Conservation (phyloP, 2,888 invertebrate species). For the Eilema sororculum region DNA sequence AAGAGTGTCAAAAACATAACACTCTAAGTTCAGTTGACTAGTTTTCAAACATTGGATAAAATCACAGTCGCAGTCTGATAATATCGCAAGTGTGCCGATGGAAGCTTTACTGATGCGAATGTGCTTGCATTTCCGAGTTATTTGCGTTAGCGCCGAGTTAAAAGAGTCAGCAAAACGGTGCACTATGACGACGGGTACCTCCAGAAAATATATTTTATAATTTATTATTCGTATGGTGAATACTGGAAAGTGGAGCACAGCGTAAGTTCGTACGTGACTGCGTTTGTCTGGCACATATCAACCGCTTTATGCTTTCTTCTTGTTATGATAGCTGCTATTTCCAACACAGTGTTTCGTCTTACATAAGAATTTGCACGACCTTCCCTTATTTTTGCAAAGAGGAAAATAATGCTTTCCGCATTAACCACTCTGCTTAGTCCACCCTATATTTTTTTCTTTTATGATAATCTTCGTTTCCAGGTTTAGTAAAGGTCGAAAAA, state of each 20-base stretch:
- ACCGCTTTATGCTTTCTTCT: constrained; percentile 68
- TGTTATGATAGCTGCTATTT: constrained; percentile 63
- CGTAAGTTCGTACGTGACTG: constrained; percentile 78
- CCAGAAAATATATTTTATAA: constrained; percentile 72
- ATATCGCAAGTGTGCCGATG: constrained; percentile 42
- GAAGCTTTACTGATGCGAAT: constrained; percentile 33
- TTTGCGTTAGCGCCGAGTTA: constrained; percentile 44
- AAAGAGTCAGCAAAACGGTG: constrained; percentile 58
- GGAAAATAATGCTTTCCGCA: constrained; percentile 8
- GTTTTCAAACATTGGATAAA: constrained; percentile 16
- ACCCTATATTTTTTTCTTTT: neutral
- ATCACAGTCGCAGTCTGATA: constrained; percentile 27
- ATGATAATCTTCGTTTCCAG: too few species aligned
- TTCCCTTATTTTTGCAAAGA: constrained; percentile 49
- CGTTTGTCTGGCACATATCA: constrained; percentile 66
- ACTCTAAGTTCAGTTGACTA: neutral
- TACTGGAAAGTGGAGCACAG: constrained; percentile 80
- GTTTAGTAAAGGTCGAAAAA: too few species aligned
- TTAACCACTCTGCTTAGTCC: neutral
- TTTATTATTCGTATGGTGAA: constrained; percentile 81
- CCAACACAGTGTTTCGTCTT: constrained; percentile 59
- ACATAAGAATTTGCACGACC: constrained; percentile 51
- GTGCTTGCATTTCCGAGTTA: constrained; percentile 51
- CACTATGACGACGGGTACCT: constrained; percentile 52
- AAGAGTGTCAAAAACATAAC: neutral